Evolutionary conservation across 2,113 vertebrate species (phyloP).

Genomic region (Willisornis vidua): DNA sequence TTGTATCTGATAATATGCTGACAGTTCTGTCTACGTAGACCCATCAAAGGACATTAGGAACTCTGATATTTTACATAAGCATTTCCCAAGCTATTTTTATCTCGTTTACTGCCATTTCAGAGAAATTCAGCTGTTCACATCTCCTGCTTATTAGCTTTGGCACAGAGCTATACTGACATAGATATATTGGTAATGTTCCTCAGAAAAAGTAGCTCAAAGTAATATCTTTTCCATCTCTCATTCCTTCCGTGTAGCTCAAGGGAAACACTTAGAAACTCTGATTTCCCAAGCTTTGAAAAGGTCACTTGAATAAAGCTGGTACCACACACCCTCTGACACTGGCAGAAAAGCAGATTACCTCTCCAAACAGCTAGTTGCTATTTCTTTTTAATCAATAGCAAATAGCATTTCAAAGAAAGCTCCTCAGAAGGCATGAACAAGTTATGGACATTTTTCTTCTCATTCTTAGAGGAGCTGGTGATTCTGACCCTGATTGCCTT

Average conservation of each 20-base stretch:
- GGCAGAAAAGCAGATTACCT: neutral
- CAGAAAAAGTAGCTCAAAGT: neutral
- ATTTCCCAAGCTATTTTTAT: slow-evolving; percentile 10
- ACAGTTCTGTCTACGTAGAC: neutral
- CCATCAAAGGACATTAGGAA: neutral
- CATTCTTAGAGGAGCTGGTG: neutral
- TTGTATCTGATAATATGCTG: neutral
- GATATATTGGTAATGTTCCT: neutral
- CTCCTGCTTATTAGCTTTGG: neutral
- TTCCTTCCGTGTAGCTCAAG: neutral
- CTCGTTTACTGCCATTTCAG: neutral
- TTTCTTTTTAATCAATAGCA: neutral
- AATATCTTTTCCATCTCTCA: neutral
- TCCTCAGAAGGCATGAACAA: neutral
- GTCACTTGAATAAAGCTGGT: neutral
- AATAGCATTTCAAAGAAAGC: neutral
- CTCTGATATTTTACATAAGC: neutral
- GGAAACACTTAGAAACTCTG: neutral
- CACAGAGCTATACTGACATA: neutral
- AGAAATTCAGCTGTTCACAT: slow-evolving; percentile 9
- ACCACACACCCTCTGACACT: neutral
- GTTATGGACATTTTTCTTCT: neutral
- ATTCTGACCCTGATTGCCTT: neutral
- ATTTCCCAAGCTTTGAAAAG: neutral
- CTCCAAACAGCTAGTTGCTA: neutral